A percentile compares a stretch with the other conserved stretches of the same genome.
phyloP scores from a whole-genome alignment of 2,888 invertebrate genomes.

The Unio pictorum region DNA sequence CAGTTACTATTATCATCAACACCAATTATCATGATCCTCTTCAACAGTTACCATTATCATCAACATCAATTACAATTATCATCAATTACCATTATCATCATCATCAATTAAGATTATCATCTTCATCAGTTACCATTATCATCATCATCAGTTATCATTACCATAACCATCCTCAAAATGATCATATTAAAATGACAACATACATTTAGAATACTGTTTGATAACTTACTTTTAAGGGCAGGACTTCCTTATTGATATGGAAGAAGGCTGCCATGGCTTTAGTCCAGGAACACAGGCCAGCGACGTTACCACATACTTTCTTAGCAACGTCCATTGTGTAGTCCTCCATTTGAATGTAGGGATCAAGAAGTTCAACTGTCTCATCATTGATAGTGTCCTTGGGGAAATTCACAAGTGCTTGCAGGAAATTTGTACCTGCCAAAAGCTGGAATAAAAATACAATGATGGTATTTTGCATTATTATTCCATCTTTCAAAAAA shows the following conservation, averaged over 20 bases:
- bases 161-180: too few species aligned
- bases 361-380: constrained; percentile 69
- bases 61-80: too few species aligned
- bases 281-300: constrained; percentile 71
- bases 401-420: constrained; percentile 90
- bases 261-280: constrained; percentile 71
- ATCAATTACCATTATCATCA: too few species aligned
- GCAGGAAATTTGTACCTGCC: constrained; percentile 68
- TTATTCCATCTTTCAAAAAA: too few species aligned
- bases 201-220: not conserved
- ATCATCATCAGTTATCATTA: not conserved
- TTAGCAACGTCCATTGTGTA: constrained; percentile 71
- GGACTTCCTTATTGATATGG: constrained; percentile 71
- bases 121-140: too few species aligned
- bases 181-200: too few species aligned
- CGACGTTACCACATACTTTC: constrained; percentile 72
- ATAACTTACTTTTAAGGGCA: constrained; percentile 69
- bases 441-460: constrained; percentile 55
- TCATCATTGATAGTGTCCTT: constrained; percentile 72
- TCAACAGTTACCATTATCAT: too few species aligned
- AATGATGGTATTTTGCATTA: not conserved
- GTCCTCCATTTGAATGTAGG: constrained; percentile 69
- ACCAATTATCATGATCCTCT: too few species aligned
- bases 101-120: too few species aligned
- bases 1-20: too few species aligned